These are phyloP conservation scores for Rhaphigaster nebulosa DNA, from an alignment of 2,888 invertebrate genomes.

Conservation along the genomic window DNA sequence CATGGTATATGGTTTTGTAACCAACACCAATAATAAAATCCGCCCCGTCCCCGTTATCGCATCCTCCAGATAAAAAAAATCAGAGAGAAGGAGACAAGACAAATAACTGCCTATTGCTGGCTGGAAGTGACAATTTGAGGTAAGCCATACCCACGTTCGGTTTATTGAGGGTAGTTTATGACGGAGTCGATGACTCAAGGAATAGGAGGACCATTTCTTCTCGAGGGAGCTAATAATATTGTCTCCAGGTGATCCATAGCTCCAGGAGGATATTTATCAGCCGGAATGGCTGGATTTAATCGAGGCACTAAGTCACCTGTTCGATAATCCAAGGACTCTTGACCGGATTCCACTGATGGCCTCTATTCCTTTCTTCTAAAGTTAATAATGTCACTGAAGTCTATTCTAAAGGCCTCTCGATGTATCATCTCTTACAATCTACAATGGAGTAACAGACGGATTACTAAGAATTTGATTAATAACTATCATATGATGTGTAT, in stretches of 20 bases:
- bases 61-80: background rate
- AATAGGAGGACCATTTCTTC: background rate
- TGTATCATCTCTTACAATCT: background rate
- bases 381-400: background rate
- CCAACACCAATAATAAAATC: too few relatives aligned
- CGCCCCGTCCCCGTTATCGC: background rate
- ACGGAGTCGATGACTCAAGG: background rate
- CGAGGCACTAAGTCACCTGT: background rate
- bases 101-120: background rate
- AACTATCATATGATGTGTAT: too few relatives aligned
- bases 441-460: too few relatives aligned
- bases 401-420: background rate
- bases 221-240: constrained; percentile 7
- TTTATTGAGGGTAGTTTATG: constrained; percentile 37
- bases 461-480: too few relatives aligned
- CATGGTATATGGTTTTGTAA: too few relatives aligned
- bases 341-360: background rate
- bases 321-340: constrained; percentile 21
- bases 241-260: constrained; percentile 11
- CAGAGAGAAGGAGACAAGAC: background rate
- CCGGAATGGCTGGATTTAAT: constrained; percentile 32
- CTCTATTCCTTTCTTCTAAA: background rate
- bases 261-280: background rate
- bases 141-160: background rate
- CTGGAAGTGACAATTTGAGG: constrained; percentile 37